Base-by-base conservation (phyloP, 1,140 invertebrate species). In the Pseudomyrmex sp. region DNA sequence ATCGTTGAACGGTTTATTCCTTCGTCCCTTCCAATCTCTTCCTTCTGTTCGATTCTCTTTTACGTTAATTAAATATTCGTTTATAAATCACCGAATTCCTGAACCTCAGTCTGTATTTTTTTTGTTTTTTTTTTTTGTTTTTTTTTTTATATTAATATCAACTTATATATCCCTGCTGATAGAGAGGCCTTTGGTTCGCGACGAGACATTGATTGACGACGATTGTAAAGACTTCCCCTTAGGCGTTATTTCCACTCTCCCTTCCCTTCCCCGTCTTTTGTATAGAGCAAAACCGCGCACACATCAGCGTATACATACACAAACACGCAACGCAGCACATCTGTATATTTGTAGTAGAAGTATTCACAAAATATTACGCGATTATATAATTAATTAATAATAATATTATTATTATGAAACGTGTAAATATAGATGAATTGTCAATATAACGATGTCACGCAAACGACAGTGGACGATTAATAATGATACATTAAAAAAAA, bases 391-490 rank as follows among this genome's bases (percentile, higher is more conserved):
- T 88, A 82, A 91, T 88, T 87, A 89, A 89, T 82, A 86, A 69
- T 83, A 83, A 87, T 86, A 89, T 83, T 92, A 93, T 90, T 88
- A 93, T 90, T 90, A 93, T 91, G 91, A 91, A 92, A 90, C 90
- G 89, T 94, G 93, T 94, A 94, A 92, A 94, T 94, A 94, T 94
- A 94, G 91, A 92, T 91, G 85, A 92, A 94, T 93, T 93, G 93
- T 94, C 93, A 92, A 93, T 93, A 92, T 91, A 91, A 93, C 85
- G 90, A 91, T 92, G 90, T 93, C 91, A 91, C 89, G 87, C 84
- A 90, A 91, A 89, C 89, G 87, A 92, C 91, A 91, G 88, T 91
- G 91, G 92, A 91, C 90, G 92, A 93, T 92, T 93, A 94, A 94
- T 92, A 93, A 94, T 91, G 92, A 94, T 93, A 26, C 26, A 26